Conservation (phyloP, 2,888 invertebrate genomes). For the Invenusta paracnida region DNA sequence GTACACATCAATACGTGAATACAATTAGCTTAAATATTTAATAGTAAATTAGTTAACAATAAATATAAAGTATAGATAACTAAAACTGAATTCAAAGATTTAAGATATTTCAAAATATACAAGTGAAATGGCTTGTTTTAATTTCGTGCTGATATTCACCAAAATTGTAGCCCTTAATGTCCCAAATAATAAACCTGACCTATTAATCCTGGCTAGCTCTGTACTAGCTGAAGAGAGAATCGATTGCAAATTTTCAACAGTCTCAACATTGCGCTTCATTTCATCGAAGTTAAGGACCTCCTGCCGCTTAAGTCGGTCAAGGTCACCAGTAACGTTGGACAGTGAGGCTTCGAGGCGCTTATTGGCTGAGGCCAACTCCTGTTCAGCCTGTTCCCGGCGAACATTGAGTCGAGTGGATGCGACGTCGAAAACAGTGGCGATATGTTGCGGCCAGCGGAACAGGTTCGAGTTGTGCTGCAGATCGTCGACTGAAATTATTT, state of each 20-base stretch:
- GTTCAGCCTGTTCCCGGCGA: conserved; percentile 74
- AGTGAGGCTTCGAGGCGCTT: conserved; percentile 61
- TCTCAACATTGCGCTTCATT: conserved; percentile 65
- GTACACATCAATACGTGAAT: no score
- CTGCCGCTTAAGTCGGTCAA: conserved; percentile 73
- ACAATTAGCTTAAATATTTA: no score
- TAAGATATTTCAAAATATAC: no score
- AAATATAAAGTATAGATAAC: no score
- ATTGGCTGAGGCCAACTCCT: conserved; percentile 66
- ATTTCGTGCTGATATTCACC: no score
- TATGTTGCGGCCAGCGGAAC: conserved; percentile 84
- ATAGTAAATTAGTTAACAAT: no score
- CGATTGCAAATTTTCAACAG: conserved; percentile 69
- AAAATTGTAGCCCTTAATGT: no score
- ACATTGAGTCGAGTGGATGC: conserved; percentile 71
- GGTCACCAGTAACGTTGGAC: conserved; percentile 63
- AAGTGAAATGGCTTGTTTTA: no score
- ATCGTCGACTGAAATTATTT: conserved; percentile 68
- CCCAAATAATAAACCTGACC: no score
- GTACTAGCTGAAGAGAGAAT: conserved; percentile 65
- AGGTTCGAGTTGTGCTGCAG: conserved; percentile 78
- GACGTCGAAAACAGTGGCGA: conserved; percentile 80
- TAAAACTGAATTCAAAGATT: no score
- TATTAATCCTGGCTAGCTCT: not conserved
- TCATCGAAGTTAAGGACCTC: conserved; percentile 62